phyloP scores from a whole-genome alignment of 2,113 vertebrate genomes.

The Mormoops blainvillei region DNA sequence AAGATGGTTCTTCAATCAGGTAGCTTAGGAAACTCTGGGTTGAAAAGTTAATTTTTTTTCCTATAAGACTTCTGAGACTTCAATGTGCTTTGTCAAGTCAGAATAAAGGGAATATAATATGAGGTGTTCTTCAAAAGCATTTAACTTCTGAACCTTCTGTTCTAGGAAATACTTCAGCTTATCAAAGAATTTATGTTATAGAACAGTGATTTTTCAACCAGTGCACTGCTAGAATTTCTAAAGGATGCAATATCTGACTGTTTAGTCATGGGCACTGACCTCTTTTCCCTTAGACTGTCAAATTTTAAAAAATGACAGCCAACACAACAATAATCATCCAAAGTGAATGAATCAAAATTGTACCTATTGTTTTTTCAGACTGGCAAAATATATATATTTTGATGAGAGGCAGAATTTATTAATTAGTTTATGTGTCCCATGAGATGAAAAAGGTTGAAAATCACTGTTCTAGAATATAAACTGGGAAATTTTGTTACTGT shows the following conservation, averaged over 20 bases:
- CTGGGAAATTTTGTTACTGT: neutral
- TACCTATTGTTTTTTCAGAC: too few species aligned
- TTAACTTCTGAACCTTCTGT: neutral
- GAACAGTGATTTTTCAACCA: neutral
- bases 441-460: too few species aligned
- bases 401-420: too few species aligned
- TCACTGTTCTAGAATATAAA: neutral
- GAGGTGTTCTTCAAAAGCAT: neutral
- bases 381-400: too few species aligned
- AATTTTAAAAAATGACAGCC: too few species aligned
- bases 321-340: too few species aligned
- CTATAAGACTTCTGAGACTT: neutral
- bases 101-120: neutral
- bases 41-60: neutral
- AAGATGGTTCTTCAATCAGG: neutral
- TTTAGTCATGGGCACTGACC: too few species aligned
- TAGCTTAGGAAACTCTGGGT: neutral
- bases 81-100: neutral
- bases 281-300: too few species aligned
- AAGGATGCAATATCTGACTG: too few species aligned
- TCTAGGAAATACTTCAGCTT: neutral
- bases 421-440: too few species aligned
- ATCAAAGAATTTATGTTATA: neutral
- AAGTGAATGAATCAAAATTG: too few species aligned
- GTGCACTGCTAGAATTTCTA: too few species aligned